phyloP scores from a whole-genome alignment of 2,797 vertebrate species.

The Paguma larvata region DNA sequence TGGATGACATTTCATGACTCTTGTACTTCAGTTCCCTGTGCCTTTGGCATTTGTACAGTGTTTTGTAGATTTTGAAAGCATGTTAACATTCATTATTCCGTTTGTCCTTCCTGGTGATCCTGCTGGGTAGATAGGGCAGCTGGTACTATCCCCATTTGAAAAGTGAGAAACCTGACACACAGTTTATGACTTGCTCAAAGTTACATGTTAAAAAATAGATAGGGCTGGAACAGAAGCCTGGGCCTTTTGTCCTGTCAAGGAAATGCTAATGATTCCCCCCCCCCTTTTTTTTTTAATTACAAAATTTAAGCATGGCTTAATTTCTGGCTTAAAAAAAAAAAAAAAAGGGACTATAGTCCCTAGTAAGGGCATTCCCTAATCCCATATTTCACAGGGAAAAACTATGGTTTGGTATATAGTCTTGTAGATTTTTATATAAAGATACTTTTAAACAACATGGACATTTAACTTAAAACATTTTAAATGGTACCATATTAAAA shows the following conservation, averaged over 20 bases:
- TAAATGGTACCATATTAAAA: neutral
- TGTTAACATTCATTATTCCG: neutral
- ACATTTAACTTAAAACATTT: conserved; percentile 8
- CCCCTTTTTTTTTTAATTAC: neutral
- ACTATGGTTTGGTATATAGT: neutral
- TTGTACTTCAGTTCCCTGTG: neutral
- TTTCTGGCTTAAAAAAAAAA: neutral
- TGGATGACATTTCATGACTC: neutral
- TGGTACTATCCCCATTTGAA: neutral
- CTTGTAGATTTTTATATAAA: conserved; percentile 6
- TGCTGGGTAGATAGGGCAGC: neutral
- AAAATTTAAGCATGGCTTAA: neutral
- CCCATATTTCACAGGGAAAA: neutral
- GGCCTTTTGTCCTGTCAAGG: neutral
- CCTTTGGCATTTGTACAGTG: neutral
- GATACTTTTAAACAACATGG: neutral
- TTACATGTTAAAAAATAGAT: neutral
- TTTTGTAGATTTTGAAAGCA: conserved; percentile 2
- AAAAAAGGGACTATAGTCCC: neutral
- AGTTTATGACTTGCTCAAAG: neutral
- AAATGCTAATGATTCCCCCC: neutral
- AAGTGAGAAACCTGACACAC: neutral
- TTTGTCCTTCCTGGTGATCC: neutral
- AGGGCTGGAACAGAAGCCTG: neutral
- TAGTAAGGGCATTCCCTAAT: neutral